These are phyloP conservation scores for Axea sp. DNA, from an alignment of 2,888 invertebrate genomes.

Conservation along the genomic window DNA sequence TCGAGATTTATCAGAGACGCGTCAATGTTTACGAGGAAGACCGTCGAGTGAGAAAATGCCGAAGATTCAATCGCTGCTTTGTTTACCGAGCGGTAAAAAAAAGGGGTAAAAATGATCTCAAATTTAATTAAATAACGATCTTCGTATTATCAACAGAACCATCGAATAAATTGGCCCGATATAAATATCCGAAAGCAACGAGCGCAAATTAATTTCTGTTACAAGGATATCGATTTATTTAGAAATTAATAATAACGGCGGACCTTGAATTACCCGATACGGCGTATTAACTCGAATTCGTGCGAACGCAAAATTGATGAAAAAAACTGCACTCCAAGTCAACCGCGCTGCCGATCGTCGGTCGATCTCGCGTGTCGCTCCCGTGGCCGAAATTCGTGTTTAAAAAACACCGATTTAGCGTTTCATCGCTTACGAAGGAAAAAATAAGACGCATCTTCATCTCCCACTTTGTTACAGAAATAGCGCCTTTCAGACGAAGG, in stretches of 20 bases:
- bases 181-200: slow-evolving; percentile 23
- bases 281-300: slow-evolving; percentile 13
- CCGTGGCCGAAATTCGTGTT: neutral
- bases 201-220: slow-evolving; percentile 50
- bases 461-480: slow-evolving; percentile 56
- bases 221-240: slow-evolving; percentile 55
- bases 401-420: slow-evolving; percentile 12
- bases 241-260: slow-evolving; percentile 51
- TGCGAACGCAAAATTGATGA: no score
- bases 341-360: no score
- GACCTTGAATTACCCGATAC: slow-evolving; percentile 43
- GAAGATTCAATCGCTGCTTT: no score
- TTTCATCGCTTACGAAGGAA: slow-evolving; percentile 21
- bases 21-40: slow-evolving; percentile 22
- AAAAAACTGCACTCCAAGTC: no score
- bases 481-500: slow-evolving; percentile 42
- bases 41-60: no score
- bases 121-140: no score
- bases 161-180: slow-evolving; percentile 15
- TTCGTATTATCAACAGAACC: slow-evolving; percentile 5
- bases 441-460: slow-evolving; percentile 44
- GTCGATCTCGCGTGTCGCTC: no score
- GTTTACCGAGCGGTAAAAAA: no score
- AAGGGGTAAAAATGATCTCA: no score
- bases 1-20: slow-evolving; percentile 18